phyloP scores from a whole-genome alignment of 1,140 invertebrate genomes.

The Monomorium pharaonis region DNA sequence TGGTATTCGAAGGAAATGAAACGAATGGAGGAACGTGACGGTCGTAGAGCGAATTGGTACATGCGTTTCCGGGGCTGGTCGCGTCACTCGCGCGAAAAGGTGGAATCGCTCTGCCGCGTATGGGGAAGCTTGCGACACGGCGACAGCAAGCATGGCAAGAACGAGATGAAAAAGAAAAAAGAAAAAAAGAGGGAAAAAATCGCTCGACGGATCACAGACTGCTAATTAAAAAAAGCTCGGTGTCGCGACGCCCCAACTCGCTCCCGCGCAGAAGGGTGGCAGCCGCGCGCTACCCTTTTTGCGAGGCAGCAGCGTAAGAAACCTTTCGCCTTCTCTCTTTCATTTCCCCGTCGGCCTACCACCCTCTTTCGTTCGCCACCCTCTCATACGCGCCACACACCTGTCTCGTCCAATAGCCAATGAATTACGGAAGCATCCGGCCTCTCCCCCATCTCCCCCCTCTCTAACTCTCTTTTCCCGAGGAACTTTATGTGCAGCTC shows the following conservation, averaged over 20 bases:
- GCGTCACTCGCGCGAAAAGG: neutral
- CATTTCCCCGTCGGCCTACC: conserved; percentile 52
- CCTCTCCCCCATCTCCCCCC: neutral
- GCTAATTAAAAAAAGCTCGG: conserved; percentile 67
- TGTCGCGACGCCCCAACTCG: conserved; percentile 40
- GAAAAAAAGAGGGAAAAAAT: conserved; percentile 45
- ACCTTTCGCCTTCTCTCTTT: conserved; percentile 52
- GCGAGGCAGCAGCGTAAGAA: conserved; percentile 57
- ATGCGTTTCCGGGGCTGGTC: neutral
- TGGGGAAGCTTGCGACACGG: neutral
- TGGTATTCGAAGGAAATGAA: conserved; percentile 1
- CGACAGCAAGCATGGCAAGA: no score
- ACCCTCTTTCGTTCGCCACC: conserved; percentile 31
- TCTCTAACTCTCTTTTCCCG: neutral
- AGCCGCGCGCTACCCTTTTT: conserved; percentile 2
- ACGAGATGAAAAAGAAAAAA: neutral
- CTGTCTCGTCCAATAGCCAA: conserved; percentile 48
- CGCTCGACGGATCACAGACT: conserved; percentile 67
- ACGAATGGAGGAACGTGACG: conserved; percentile 4
- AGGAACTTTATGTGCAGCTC: neutral
- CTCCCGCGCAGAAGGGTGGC: conserved; percentile 2
- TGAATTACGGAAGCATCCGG: conserved; percentile 41
- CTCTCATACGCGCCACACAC: conserved; percentile 19
- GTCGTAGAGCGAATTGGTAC: neutral
- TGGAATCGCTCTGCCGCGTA: neutral